Conservation (phyloP, 2,113 vertebrate genomes). For the Bubo scandiacus region DNA sequence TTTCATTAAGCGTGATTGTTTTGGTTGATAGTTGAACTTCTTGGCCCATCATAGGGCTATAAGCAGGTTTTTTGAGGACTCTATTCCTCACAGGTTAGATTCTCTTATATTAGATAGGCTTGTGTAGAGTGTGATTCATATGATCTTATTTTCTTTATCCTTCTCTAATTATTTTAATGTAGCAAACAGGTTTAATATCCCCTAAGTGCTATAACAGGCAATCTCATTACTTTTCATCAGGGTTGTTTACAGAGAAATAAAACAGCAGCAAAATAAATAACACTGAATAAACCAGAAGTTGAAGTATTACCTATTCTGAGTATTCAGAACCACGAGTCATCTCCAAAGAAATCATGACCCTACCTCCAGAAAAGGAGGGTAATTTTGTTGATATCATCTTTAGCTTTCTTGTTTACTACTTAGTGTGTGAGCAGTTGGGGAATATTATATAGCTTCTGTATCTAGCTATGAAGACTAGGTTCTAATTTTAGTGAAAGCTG, state of each 20-base stretch:
- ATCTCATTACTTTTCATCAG: slow-evolving; percentile 29
- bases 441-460: background rate
- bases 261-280: background rate
- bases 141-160: background rate
- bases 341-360: background rate
- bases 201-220: background rate
- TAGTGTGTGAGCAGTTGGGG: background rate
- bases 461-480: background rate
- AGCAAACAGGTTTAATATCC: slow-evolving; percentile 14
- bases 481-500: background rate
- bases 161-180: slow-evolving; percentile 36
- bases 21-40: background rate
- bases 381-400: background rate
- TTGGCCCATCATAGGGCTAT: background rate
- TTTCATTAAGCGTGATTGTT: background rate
- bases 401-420: background rate
- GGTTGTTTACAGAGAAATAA: slow-evolving; percentile 26
- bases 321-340: background rate
- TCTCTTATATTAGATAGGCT: background rate
- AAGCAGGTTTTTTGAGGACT: background rate
- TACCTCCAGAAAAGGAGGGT: background rate
- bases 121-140: background rate
- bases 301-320: background rate
- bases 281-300: background rate
- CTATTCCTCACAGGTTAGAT: background rate